phyloP scores from a whole-genome alignment of 2,888 invertebrate species.

The Trisateles emortualis region DNA sequence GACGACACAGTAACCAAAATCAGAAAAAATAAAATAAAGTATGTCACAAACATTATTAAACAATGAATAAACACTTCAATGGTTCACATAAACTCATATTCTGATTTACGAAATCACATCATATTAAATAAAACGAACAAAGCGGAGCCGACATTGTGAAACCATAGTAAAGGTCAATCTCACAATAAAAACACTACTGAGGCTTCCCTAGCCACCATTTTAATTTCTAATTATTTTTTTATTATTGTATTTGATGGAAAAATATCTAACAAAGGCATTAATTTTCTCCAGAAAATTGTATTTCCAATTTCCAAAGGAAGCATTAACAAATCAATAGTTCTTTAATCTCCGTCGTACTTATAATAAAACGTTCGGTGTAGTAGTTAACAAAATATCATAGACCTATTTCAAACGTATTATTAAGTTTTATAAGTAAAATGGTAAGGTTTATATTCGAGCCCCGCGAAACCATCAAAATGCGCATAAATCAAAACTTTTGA shows the following conservation, averaged over 20 bases:
- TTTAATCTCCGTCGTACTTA: neutral
- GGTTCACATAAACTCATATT: constrained; percentile 6
- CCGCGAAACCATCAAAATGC: constrained; percentile 66
- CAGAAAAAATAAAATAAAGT: neutral
- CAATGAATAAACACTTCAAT: constrained; percentile 10
- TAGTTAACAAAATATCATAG: constrained; percentile 1
- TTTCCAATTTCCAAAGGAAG: neutral
- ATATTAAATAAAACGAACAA: constrained; percentile 51
- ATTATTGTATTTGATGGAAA: neutral
- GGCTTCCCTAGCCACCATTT: constrained; percentile 58
- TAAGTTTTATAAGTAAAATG: constrained; percentile 58
- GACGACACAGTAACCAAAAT: neutral
- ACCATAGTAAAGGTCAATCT: constrained; percentile 67
- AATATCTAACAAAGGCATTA: neutral
- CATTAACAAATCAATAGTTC: neutral
- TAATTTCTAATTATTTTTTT: constrained; percentile 25
- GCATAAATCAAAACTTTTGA: constrained; percentile 76
- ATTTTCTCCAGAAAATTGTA: neutral
- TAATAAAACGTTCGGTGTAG: neutral
- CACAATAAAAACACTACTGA: constrained; percentile 54
- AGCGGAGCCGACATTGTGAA: constrained; percentile 58
- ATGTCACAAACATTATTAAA: constrained; percentile 4
- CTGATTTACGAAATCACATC: constrained; percentile 38
- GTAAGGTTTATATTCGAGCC: constrained; percentile 58
- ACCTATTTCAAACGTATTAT: constrained; percentile 52